phyloP scores from a whole-genome alignment of 2,113 vertebrate species.

The Pithys albifrons region DNA sequence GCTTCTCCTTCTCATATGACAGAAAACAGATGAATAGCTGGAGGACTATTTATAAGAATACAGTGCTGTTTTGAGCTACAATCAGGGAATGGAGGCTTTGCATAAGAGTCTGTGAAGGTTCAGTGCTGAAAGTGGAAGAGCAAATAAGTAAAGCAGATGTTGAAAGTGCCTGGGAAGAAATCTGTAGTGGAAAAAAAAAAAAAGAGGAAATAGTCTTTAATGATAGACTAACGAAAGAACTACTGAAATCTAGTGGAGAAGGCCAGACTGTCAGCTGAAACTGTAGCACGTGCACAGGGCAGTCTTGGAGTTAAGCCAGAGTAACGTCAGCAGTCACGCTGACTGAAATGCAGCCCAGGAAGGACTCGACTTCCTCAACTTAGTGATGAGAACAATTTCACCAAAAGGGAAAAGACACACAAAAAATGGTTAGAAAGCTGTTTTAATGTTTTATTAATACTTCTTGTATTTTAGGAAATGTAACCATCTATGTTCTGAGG shows the following conservation, averaged over 20 bases:
- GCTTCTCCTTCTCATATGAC: background rate
- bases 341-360: background rate
- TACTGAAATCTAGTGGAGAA: background rate
- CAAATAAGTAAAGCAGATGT: background rate
- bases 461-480: background rate
- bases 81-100: background rate
- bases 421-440: background rate
- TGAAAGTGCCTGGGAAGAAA: background rate
- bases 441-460: background rate
- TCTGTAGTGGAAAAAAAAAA: fast-evolving
- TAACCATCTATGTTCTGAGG: background rate
- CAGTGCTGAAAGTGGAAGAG: background rate
- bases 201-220: background rate
- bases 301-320: background rate
- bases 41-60: background rate
- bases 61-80: background rate
- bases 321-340: background rate
- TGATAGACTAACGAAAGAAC: background rate
- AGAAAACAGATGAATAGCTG: background rate
- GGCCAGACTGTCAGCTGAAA: background rate
- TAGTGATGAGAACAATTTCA: background rate
- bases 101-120: background rate
- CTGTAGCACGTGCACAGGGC: fast-evolving
- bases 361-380: background rate
- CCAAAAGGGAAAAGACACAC: background rate